Evolutionary conservation across 2,113 vertebrate species (phyloP).

Genomic region (Leptocoma aspasia): DNA sequence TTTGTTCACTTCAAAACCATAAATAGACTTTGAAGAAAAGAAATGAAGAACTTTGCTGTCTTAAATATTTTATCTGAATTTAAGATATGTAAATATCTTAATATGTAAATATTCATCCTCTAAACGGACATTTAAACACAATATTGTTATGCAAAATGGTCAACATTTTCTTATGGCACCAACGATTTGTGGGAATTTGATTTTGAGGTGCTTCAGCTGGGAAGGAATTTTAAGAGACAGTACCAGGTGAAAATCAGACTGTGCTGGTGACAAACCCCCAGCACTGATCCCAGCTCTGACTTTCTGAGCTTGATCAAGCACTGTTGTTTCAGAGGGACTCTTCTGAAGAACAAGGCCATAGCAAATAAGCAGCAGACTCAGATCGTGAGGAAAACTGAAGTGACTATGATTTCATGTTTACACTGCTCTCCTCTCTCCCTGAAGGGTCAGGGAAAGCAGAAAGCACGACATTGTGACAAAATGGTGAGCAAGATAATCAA

Average conservation of each 20-base stretch:
- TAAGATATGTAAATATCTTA: not conserved
- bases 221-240: not conserved
- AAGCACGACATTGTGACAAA: not conserved
- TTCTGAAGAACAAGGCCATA: not conserved
- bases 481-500: not conserved
- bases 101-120: too few species aligned
- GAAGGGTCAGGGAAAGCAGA: not conserved
- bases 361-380: not conserved
- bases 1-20: not conserved
- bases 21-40: not conserved
- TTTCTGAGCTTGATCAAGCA: not conserved
- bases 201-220: not conserved
- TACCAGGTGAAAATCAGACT: not conserved
- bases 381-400: not conserved
- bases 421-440: not conserved
- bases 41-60: not conserved
- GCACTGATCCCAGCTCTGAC: not conserved
- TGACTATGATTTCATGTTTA: not conserved
- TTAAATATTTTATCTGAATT: not conserved
- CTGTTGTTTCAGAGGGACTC: not conserved
- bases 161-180: not conserved
- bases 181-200: not conserved
- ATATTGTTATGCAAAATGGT: not conserved
- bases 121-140: not conserved
- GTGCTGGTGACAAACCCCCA: not conserved